Evolutionary conservation across 1,140 invertebrate species (phyloP).

Genomic region (Drosophila asahinai): DNA sequence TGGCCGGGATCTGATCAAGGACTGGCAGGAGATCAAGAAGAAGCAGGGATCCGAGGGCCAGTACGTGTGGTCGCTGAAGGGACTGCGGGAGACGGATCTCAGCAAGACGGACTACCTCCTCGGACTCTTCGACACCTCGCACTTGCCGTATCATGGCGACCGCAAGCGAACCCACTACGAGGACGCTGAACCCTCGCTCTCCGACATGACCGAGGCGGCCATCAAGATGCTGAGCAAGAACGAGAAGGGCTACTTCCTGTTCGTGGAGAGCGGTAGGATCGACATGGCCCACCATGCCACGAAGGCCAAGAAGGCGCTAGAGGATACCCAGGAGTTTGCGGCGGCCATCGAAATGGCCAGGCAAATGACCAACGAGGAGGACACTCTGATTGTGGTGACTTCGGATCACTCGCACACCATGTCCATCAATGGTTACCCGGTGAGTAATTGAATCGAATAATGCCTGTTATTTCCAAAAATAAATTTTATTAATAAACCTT

Average conservation of each 20-base stretch:
- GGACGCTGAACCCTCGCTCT: constrained; percentile 88
- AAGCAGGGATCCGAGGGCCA: constrained; percentile 86
- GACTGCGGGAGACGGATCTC: constrained; percentile 87
- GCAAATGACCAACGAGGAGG: constrained; percentile 88
- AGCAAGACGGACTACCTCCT: constrained; percentile 89
- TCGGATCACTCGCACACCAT: constrained; percentile 94
- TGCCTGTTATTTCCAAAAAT: background rate
- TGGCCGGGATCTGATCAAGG: constrained; percentile 88
- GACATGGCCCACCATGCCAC: constrained; percentile 94
- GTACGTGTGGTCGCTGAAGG: constrained; percentile 88
- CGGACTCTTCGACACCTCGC: constrained; percentile 87
- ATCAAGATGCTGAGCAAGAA: constrained; percentile 92
- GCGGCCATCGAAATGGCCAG: constrained; percentile 90
- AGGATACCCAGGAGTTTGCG: constrained; percentile 92
- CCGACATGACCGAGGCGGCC: constrained; percentile 93
- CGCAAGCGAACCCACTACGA: constrained; percentile 84
- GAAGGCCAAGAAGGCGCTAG: constrained; percentile 90
- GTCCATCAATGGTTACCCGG: constrained; percentile 89
- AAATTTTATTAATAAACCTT: background rate
- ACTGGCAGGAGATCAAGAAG: constrained; percentile 88
- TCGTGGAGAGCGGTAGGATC: constrained; percentile 95
- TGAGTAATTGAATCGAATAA: constrained; percentile 20
- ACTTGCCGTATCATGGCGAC: constrained; percentile 85
- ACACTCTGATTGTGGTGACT: constrained; percentile 92
- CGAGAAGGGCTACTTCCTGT: constrained; percentile 94